Evolutionary conservation across 2,113 vertebrate species (phyloP), one percentile per base, ranked within the genome.

Genomic region (Peromyscus polionotus): DNA sequence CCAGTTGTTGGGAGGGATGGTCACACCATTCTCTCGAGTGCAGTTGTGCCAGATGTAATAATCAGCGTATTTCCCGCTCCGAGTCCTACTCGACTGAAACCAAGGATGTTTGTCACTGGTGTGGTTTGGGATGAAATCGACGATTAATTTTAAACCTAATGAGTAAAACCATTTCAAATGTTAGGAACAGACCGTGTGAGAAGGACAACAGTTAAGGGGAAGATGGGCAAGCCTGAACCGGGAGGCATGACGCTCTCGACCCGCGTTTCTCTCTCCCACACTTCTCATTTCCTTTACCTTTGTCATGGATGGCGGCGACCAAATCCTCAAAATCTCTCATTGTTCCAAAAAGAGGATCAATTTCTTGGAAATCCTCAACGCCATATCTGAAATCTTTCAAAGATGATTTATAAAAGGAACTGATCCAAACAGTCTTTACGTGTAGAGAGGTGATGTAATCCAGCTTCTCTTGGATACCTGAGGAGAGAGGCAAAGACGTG

Each of bases 71-170:
- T 99, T 99, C 83, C 98, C 99, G 0, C 98, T 98, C 89, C 98
- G 96, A 36, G 97, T 99, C 68, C 99, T 99, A 97, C 99, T 99
- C 95, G 99, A 93, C 96, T 99, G 99, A 97, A 99, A 99, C 99
- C 99, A 99, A n/a, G 0, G 88, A 98, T 99, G 99, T 67, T 98
- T 98, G 98, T 99, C 98, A 24, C 99, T 99, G 48, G 99, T 99
- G 90, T 99, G 99, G 98, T 99, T 99, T 72, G 99, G 99, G 98
- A 99, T 99, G 88, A 99, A 99, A 98, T 99, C 99, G 85, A 99
- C 99, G 70, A 99, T 99, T 97, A 99, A 95, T 98, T 99, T 99
- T 87, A 99, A 93, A 97, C 99, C 99, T 99, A 98, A 33, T 79
- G 91, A 39, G 61, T 73, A 5, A 93, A 97, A 93, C 96, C 14